Base-by-base conservation (phyloP, 2,888 invertebrate genomes). In the Frankliniella intonsa region DNA sequence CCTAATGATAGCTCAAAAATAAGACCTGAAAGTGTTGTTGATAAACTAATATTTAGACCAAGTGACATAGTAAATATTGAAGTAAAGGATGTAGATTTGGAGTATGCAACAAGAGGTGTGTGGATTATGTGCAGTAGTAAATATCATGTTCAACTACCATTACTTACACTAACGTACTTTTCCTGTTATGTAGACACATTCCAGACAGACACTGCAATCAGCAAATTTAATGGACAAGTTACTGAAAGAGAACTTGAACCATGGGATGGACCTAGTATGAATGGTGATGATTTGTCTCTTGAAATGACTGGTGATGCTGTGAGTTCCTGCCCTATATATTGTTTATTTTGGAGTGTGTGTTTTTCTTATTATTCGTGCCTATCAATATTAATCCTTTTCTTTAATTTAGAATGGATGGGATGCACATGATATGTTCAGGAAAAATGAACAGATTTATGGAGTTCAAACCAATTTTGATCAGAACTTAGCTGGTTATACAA, bases 351-450 rank as follows among this genome's bases (percentile, higher is more conserved):
- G n/a, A n/a, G n/a, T n/a, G n/a, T 80, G 50, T 82, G 25, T 3
- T 81, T 17, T 82, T 79, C 79, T 25, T 17, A 49, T 83, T 49
- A 79, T 82, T 82, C 81, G 82, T 80, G 79, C 80, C 27, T 82
- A 19, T 76, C 27, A 80, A 69, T 62, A 80, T 80, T 65, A 8
- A 27, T 8, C 19, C 22, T 22, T 79, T 49, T 83, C 81, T 80
- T 83, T 38, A 82, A 85, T 85, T 82, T 84, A 89, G 88, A 97
- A 97, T 90, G 98, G 98, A 83, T 99, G 99, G 98, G 96, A 97
- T 90, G 94, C 95, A 3, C 93, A 94, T 88, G 98, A 98, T 85
- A 99, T 99, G 98, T 99, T 99, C 89, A 91, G 94, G 84, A 95
- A 94, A 88, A 98, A 98, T 89, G 96, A 96, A 88, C 92, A 93